A percentile compares a stretch with the other conserved stretches of the same genome.
Evolutionary conservation across 2,888 invertebrate genomes (phyloP).

Genomic region (Cerastis leucographa): DNA sequence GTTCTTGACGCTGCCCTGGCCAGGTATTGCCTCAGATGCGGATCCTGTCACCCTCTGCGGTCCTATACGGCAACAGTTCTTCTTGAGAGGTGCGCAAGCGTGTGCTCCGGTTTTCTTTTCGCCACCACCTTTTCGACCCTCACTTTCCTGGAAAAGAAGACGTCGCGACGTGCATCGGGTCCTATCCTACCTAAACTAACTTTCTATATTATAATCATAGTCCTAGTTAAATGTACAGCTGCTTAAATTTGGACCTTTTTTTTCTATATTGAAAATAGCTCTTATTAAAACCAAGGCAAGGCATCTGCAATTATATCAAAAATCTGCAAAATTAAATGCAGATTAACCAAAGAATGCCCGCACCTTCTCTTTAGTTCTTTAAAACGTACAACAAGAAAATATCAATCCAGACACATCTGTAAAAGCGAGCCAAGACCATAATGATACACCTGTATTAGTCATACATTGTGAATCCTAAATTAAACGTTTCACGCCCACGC

Average conservation of each 20-base stretch:
- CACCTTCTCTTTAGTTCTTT: conserved; percentile 31
- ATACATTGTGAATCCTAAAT: conserved; percentile 57
- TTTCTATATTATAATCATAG: not conserved
- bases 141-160: not conserved
- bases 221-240: not conserved
- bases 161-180: not conserved
- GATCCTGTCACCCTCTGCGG: not conserved
- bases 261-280: not conserved
- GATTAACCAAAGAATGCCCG: not conserved
- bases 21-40: not conserved
- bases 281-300: not conserved
- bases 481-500: conserved; percentile 49
- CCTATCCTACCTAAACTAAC: not conserved
- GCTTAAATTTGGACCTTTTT: not conserved
- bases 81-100: not conserved
- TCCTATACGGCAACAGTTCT: not conserved
- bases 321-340: not conserved
- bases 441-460: conserved; percentile 63
- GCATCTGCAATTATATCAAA: not conserved
- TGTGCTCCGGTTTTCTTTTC: not conserved
- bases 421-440: conserved; percentile 56
- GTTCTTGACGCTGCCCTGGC: not conserved
- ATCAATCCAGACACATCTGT: conserved; percentile 34
- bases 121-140: not conserved
- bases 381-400: conserved; percentile 22